Conservation (phyloP, 2,888 invertebrate species). For the Autographa pulchrina region DNA sequence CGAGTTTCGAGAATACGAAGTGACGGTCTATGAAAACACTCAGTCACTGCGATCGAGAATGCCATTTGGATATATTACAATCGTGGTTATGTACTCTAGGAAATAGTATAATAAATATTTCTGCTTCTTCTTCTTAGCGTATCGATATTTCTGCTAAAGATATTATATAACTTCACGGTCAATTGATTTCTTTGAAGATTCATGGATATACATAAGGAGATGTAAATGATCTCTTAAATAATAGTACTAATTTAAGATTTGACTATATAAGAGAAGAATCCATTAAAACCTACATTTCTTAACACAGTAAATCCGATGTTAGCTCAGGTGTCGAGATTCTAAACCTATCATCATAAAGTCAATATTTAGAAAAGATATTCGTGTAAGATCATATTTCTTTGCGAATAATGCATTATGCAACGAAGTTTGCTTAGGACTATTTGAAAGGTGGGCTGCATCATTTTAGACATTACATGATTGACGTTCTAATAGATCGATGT, state of each 20-base stretch:
- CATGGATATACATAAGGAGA: conserved; percentile 59
- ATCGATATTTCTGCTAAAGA: conserved; percentile 58
- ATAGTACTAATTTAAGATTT: not conserved
- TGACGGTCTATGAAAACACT: conserved; percentile 72
- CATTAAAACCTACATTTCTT: not conserved
- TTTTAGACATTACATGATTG: conserved; percentile 36
- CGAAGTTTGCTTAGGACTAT: conserved; percentile 80
- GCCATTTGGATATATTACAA: conserved; percentile 38
- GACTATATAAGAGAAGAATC: not conserved
- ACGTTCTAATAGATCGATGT: conserved; percentile 23
- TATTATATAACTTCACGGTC: conserved; percentile 39
- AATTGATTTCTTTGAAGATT: conserved; percentile 54
- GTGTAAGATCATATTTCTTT: conserved; percentile 82
- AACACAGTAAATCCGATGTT: conserved; percentile 66
- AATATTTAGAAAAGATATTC: conserved; percentile 78
- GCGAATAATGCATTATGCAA: conserved; percentile 82
- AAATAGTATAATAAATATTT: conserved; percentile 54
- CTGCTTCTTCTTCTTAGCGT: no score
- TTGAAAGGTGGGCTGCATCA: conserved; percentile 48
- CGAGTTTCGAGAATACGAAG: conserved; percentile 67
- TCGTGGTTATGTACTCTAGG: conserved; percentile 34
- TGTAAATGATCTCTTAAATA: conserved; percentile 24
- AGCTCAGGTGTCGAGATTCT: conserved; percentile 81
- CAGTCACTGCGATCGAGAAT: conserved; percentile 55
- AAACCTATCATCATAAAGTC: conserved; percentile 77